Evolutionary conservation across 2,113 vertebrate genomes (phyloP).

Genomic region (Myrmophylax atrothorax): DNA sequence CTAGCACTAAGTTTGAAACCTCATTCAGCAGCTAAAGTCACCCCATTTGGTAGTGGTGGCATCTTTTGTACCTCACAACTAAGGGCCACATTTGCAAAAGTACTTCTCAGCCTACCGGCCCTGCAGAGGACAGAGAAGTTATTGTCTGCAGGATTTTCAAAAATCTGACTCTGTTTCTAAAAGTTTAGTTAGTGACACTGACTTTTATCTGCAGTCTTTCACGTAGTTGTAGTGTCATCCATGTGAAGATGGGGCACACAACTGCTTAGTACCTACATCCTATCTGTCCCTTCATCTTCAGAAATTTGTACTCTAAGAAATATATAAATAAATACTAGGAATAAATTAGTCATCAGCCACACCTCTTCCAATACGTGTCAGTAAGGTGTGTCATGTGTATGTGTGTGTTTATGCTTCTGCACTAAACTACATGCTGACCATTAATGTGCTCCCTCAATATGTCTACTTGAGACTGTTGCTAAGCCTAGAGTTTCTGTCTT

Average conservation of each 20-base stretch:
- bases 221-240: neutral
- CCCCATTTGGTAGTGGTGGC: neutral
- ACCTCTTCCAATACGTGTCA: neutral
- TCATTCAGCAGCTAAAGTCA: neutral
- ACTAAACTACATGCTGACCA: neutral
- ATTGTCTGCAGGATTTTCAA: neutral
- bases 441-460: neutral
- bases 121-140: neutral
- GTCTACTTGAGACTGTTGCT: neutral
- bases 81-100: neutral
- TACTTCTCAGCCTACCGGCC: neutral
- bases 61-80: neutral
- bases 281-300: neutral
- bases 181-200: neutral
- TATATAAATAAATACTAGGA: neutral
- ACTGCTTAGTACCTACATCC: neutral
- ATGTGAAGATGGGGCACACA: fast-evolving
- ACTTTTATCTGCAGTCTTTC: neutral
- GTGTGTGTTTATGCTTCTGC: fast-evolving
- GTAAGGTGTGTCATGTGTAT: neutral
- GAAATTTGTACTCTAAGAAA: neutral
- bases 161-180: neutral
- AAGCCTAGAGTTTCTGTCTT: neutral
- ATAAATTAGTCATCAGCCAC: neutral
- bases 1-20: neutral